Conservation (phyloP, 2,113 vertebrate species). For the Amazona vittata region DNA sequence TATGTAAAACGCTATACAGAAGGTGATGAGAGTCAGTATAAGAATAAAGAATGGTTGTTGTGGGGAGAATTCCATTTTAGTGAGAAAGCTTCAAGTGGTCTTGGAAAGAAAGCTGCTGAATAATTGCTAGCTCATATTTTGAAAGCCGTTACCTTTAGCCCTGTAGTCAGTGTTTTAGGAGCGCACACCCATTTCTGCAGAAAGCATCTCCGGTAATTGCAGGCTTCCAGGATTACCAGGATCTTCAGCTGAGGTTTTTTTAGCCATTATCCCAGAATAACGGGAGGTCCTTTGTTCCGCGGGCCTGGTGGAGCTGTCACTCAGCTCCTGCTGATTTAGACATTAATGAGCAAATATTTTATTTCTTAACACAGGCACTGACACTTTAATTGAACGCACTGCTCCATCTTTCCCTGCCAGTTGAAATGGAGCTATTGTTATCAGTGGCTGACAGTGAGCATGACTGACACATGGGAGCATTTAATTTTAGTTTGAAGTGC, state of each 20-base stretch:
- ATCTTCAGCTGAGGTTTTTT: background rate
- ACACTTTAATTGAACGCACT: constrained; percentile 23
- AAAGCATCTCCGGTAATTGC: constrained; percentile 1
- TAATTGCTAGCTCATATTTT: background rate
- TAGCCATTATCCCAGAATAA: background rate
- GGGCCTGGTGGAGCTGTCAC: background rate
- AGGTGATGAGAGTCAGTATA: background rate
- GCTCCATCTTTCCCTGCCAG: background rate
- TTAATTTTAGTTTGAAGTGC: background rate
- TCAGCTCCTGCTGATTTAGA: background rate
- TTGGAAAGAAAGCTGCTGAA: background rate
- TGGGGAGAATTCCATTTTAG: background rate
- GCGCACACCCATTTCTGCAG: background rate
- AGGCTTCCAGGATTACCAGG: background rate
- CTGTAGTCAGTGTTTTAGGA: background rate
- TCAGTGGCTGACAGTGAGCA: constrained; percentile 5
- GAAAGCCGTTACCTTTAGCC: background rate
- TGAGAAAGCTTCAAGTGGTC: background rate
- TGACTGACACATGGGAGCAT: background rate
- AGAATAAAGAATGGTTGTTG: background rate
- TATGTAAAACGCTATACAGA: background rate
- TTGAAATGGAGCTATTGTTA: background rate
- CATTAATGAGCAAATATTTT: constrained; percentile 13
- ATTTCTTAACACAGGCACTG: constrained; percentile 5
- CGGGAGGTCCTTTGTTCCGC: background rate